Base-by-base conservation (phyloP, 2,113 vertebrate genomes). In the Albula glossodonta region DNA sequence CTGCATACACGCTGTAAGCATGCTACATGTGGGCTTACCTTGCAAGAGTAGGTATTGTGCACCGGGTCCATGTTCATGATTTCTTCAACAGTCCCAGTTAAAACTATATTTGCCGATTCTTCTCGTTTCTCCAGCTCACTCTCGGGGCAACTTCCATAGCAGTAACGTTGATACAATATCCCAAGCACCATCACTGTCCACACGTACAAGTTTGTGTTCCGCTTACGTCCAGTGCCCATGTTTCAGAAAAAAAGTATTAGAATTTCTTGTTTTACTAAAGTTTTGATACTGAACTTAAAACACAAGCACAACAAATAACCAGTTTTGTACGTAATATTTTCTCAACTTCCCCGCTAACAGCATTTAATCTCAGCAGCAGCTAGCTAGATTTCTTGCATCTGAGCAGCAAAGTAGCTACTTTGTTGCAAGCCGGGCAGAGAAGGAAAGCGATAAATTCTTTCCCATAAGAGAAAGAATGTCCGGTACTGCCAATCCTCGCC, bases 21-120 rank as follows among this genome's bases (percentile, higher is more conserved):
- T 1, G 22, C n/a, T 11, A 31, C n/a, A 74, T 31, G n/a, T 31
- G n/a, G 70, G 11, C 78, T 87, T 93, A 99, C 98, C 98, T 98
- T 99, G 97, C 98, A 98, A 0, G 98, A 99, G 85, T 99, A 99
- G 60, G 97, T 99, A 88, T 97, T 97, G 82, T 97, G 97, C 81
- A 99, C 97, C n/a, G 98, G 98, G 91, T 99, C 98, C 95, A 98
- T 94, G 93, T 99, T 98, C 91, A 98, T 94, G 51, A 99, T 99
- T 91, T 99, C 98, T 90, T 99, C 97, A 94, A 99, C 98, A 31
- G 98, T 99, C 83, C 98, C 98, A 80, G 98, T 99, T 86, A 99
- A 91, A 87, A 98, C 98, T 86, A 99, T 91, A 91, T 98, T 98
- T 85, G 98, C 98, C 89, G 98, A 96, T 52, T 99, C 97, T 85